Conservation (phyloP, 2,888 invertebrate genomes). For the Pegoplata infirma region DNA sequence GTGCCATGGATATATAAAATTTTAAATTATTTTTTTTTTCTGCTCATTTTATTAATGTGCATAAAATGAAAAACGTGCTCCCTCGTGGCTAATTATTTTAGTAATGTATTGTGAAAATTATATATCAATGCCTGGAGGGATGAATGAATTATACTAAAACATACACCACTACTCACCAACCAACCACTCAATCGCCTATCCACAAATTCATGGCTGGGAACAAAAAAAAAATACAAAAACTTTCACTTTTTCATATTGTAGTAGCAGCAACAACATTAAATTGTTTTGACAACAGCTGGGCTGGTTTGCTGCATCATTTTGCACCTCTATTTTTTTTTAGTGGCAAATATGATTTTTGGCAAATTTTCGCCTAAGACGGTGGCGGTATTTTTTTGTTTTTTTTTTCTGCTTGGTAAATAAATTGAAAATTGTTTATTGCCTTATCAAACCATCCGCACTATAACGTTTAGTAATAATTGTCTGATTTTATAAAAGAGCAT, state of each 20-base stretch:
- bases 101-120: slow-evolving; percentile 58
- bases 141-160: slow-evolving; percentile 29
- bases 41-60: slow-evolving; percentile 23
- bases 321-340: background rate
- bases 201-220: slow-evolving; percentile 27
- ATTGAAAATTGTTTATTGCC: slow-evolving; percentile 40
- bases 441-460: background rate
- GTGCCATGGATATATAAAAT: background rate
- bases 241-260: slow-evolving; percentile 47
- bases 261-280: background rate
- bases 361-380: slow-evolving; percentile 39
- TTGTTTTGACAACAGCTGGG: slow-evolving; percentile 37
- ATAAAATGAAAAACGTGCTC: slow-evolving; percentile 53
- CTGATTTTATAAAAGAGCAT: background rate
- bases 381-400: slow-evolving; percentile 14
- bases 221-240: too few relatives aligned
- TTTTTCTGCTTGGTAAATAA: background rate
- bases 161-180: slow-evolving; percentile 7
- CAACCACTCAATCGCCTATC: background rate
- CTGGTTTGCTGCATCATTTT: slow-evolving; percentile 3
- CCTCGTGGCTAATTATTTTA: slow-evolving; percentile 62
- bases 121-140: slow-evolving; percentile 51
- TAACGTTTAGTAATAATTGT: background rate
- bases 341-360: slow-evolving; percentile 39
- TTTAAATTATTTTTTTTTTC: background rate